Base-by-base conservation (phyloP, 1,140 invertebrate genomes). In the Drosophila melanica region DNA sequence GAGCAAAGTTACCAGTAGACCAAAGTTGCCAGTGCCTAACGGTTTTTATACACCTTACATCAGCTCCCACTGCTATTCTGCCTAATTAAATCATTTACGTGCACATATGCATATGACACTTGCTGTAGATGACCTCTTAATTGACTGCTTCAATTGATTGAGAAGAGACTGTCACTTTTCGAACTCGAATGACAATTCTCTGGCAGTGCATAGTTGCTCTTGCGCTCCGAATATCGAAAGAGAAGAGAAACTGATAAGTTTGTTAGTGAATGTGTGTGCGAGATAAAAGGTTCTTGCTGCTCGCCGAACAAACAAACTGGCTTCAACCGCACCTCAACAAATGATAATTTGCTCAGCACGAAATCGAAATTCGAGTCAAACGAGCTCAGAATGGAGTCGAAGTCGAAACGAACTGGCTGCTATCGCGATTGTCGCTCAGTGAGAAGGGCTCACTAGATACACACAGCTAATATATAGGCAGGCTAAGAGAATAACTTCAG, bases 401-500 rank as follows among this genome's bases (percentile, higher is more conserved):
- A 27, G 33, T 66, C 11, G 5, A 60, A 20, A 35, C 11, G 5
- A 18, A 39, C 53, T 39, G 23, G 54, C 41, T 47, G 51, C 39
- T 60, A 60, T 60, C 66, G 53, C 39, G 39, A 42, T 72, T 51
- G 7, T 0, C 20, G 55, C 47, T 72, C 53, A 39, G 39, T 18
- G 55, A 67, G 54, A 72, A 72, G 69, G 63, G 69, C 42, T 60
- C 64, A 54, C 55, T 41, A 59, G 55, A 73, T 73, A 73, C 64
- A 68, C 39, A 73, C 48, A 41, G 53, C 12, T 44, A 48, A 27
- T 27, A 16, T 23, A 41, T 30, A 37, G 45, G n/a, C 33, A n/a
- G 50, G 53, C 30, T 35, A 54, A 68, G 54, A 67, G 69, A 66
- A 23, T 16, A 27, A 33, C 42, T 54, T 55, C 33, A 20, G 20